Percentiles rank a stretch among this genome's conserved stretches.
Conservation (phyloP, 2,113 vertebrate genomes). For the Brevimyrus niger region DNA sequence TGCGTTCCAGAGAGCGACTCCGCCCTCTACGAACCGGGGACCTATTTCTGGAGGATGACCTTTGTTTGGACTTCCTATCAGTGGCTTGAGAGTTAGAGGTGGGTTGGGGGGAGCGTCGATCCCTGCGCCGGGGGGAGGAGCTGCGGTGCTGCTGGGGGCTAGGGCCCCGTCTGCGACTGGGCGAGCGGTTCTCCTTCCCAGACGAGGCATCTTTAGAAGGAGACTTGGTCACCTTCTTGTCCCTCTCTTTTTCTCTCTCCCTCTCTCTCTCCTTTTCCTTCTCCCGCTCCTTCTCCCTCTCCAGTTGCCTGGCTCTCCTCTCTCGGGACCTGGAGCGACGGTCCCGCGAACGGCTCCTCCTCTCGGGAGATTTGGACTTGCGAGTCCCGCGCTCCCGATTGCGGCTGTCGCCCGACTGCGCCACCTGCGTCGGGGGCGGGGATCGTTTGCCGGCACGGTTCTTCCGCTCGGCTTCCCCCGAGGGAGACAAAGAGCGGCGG, state of each 20-base stretch:
- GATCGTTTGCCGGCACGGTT: not conserved
- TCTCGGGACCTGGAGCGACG: conserved; percentile 19
- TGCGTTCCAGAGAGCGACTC: conserved; percentile 79
- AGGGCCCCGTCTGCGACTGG: conserved; percentile 66
- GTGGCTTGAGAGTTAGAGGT: conserved; percentile 32
- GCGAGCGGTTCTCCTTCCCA: conserved; percentile 94
- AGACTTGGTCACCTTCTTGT: conserved; percentile 82
- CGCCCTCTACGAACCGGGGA: conserved; percentile 71
- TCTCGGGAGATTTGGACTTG: conserved; percentile 46
- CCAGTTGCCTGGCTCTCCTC: conserved; percentile 9
- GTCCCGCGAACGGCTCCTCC: conserved; percentile 61
- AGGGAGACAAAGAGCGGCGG: not conserved
- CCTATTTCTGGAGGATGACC: conserved; percentile 63
- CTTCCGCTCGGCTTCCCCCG: not conserved
- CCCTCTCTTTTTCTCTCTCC: conserved; percentile 11
- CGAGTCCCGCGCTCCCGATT: conserved; percentile 10
- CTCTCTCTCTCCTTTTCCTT: not conserved
- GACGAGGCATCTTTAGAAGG: conserved; percentile 94
- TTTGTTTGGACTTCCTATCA: conserved; percentile 72
- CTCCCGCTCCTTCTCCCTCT: conserved; percentile 8
- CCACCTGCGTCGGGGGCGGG: not conserved
- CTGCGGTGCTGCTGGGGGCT: conserved; percentile 71
- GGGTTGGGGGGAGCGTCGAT: conserved; percentile 64
- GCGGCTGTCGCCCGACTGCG: not conserved
- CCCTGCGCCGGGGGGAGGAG: conserved; percentile 75